Base-by-base conservation (phyloP, 1,140 invertebrate genomes). In the Epicauta chinensis region DNA sequence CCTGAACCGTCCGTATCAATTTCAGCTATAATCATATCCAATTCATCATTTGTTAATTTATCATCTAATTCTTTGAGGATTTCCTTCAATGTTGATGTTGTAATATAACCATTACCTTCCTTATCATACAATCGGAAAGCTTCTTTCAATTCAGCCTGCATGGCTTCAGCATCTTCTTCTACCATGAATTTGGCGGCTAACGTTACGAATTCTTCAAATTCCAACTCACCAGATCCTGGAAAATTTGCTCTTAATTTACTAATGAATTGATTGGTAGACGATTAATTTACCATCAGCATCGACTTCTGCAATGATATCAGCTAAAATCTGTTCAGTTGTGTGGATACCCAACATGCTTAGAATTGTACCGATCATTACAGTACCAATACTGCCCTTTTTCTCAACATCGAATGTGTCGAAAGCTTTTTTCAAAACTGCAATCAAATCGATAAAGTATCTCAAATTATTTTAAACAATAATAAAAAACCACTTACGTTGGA, bases 21-120 rank as follows among this genome's bases (percentile, higher is more conserved):
- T 79, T 94, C 91, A 53, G 88, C 86, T 73, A 94, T 93, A 79
- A 94, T 93, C 78, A 90, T 87, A 69, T 92, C 89, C 46, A 93
- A 70, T 66, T 93, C 91, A 60, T 90, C 85, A 15, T 86, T 81
- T 2, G 85, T 88, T 55, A 93, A 78, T 64, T 90, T 91, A 63
- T 92, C 88, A 61, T 93, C 90, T 31, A 93, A 64, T 66, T 87
- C 86, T 60, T 79, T 83, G 30, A 89, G 76, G 70, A 89, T 87
- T 68, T 86, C 82, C 23, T 81, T 77, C 42, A 89, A 70, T 9
- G 83, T 81, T 13, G 79, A 81, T 16, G 84, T 86, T 7, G 85
- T 85, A 32, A 89, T 81, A 60, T 87, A 89, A 13, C 86, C 86
- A 60, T 86, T 86, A 81, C 80, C 87, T 75, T 89, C 86, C 75